A percentile compares a stretch with the other conserved stretches of the same genome.
Conservation (phyloP, 1,140 invertebrate species). For the Pseudomyrmex sp. region DNA sequence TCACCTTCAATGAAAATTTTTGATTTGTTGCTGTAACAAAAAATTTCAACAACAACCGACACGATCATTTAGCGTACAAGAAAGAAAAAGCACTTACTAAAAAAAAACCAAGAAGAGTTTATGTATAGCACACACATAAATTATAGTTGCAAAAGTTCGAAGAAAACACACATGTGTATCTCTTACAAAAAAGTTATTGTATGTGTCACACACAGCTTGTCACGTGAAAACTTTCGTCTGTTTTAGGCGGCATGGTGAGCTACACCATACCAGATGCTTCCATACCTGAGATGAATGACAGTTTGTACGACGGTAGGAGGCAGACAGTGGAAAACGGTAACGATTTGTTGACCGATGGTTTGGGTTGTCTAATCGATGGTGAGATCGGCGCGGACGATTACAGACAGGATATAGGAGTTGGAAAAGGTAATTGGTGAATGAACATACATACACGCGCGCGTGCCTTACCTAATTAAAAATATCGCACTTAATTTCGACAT, state of each 20-base stretch:
- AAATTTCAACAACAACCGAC: neutral
- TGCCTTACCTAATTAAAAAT: conserved; percentile 13
- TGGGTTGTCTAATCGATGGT: conserved; percentile 91
- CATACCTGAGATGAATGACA: conserved; percentile 88
- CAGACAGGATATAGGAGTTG: conserved; percentile 87
- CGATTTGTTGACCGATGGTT: conserved; percentile 85
- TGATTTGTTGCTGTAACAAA: neutral
- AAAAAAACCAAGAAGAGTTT: neutral
- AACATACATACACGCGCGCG: neutral
- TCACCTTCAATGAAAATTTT: neutral
- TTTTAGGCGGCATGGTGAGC: conserved; percentile 88
- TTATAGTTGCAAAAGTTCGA: conserved; percentile 14
- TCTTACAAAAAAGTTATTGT: conserved; percentile 42
- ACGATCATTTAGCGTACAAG: neutral
- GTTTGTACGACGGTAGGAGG: conserved; percentile 90
- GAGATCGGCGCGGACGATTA: conserved; percentile 90
- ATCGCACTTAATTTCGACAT: neutral
- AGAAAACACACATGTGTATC: conserved; percentile 24
- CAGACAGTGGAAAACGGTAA: conserved; percentile 72
- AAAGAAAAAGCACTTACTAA: neutral
- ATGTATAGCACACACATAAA: too few relatives aligned
- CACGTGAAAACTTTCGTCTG: conserved; percentile 49
- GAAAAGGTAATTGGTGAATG: conserved; percentile 85
- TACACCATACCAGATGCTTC: conserved; percentile 89
- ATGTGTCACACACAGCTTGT: neutral